phyloP scores from a whole-genome alignment of 2,888 invertebrate genomes.

The Apamea monoglypha region DNA sequence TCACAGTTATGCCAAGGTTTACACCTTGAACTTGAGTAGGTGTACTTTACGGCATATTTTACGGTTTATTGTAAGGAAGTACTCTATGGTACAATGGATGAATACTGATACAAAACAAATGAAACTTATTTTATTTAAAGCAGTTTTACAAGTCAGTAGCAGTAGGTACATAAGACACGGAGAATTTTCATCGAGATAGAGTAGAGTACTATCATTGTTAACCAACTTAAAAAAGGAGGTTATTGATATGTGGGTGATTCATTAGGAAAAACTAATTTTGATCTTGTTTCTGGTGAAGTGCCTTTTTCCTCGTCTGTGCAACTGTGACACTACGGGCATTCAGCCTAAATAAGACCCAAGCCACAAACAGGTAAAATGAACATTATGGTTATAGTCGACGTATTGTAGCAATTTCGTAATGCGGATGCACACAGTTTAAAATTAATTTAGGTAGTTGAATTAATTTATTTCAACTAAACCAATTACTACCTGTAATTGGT shows the following conservation, averaged over 20 bases:
- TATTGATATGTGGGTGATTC: slow-evolving; percentile 5
- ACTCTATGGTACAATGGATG: slow-evolving; percentile 22
- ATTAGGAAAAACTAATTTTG: slow-evolving; percentile 9
- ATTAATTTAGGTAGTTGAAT: neutral
- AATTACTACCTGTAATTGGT: no score
- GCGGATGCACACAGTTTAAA: neutral
- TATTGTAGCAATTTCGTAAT: neutral
- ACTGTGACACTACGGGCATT: neutral
- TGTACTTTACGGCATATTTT: slow-evolving; percentile 19
- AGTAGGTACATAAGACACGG: neutral
- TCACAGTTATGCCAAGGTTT: slow-evolving; percentile 21
- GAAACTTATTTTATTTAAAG: neutral
- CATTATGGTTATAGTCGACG: neutral
- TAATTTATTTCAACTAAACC: no score
- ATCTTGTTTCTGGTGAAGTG: neutral
- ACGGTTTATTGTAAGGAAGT: slow-evolving; percentile 24
- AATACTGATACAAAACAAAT: slow-evolving; percentile 4
- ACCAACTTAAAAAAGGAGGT: neutral
- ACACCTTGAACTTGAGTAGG: slow-evolving; percentile 35
- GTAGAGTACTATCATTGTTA: neutral
- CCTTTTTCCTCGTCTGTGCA: neutral
- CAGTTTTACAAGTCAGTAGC: neutral
- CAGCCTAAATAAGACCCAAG: neutral
- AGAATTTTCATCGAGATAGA: neutral
- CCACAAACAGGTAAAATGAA: neutral